Evolutionary conservation across 2,888 invertebrate genomes (phyloP), one percentile per base, ranked within the genome.

Genomic region (Serrognathus titanus): DNA sequence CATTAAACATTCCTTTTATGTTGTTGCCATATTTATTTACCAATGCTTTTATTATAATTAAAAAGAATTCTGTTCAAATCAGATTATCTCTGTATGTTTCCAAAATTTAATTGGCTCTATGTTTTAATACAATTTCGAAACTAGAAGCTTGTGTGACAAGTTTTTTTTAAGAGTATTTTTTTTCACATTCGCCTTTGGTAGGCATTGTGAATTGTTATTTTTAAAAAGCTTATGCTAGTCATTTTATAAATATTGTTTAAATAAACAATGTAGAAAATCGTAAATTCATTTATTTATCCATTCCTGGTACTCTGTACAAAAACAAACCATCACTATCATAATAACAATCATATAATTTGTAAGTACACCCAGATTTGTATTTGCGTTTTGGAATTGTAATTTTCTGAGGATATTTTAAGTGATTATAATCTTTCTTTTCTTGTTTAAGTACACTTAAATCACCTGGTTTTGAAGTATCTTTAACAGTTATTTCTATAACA

Each of bases 291-390:
- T 61, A 61, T 71, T 70, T 71, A 49, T 62, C 63, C 83, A 89
- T 83, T 58, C 89, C 89, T 61, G 90, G 85, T 46, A 91, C 88
- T 69, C 90, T 81, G 72, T 91, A 93, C 54, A 92, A 79, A 79
- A 92, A 90, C 71, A 80, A 81, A 0, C 92, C 92, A 79, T 91
- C 88, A 72, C 86, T 82, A 71, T 91, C 89, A 75, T 92, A 93
- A 73, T 85, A 93, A 66, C 88, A 88, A 75, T 92, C 90, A 61
- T 87, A 83, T 0, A 91, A 80, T 77, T 86, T 87, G 70, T 90
- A 92, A 7, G 86, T 86, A 43, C 82, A 84, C 24, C 86, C 88
- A 67, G 74, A 76, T 64, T 84, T 84, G 64, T 81, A 82, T 37
- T 84, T 79, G 51, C 84, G 82, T 65, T 82, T 83, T 3, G 92